phyloP scores from a whole-genome alignment of 2,797 vertebrate genomes.

The Oreonectes daqikongensis region DNA sequence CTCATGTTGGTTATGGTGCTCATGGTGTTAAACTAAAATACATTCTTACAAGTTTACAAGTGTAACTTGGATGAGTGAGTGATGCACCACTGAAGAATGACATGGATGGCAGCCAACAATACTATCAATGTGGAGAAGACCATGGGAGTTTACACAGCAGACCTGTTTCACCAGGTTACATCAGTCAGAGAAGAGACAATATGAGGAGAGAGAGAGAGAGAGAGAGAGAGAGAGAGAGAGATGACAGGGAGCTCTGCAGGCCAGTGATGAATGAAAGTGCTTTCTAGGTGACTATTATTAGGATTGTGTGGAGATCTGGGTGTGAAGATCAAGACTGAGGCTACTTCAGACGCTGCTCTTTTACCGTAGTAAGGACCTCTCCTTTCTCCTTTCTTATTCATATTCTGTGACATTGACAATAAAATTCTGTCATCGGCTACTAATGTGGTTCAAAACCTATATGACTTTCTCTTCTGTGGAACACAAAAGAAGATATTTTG shows the following conservation, averaged over 20 bases:
- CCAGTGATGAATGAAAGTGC: slow-evolving; percentile 58
- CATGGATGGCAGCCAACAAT: neutral
- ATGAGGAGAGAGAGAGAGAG: neutral
- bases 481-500: no score
- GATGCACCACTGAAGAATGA: neutral
- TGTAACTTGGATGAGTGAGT: neutral
- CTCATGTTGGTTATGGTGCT: neutral
- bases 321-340: slow-evolving; percentile 58
- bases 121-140: neutral
- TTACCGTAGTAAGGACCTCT: neutral
- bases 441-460: no score
- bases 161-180: slow-evolving; percentile 1
- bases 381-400: slow-evolving; percentile 33
- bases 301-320: slow-evolving; percentile 58
- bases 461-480: no score
- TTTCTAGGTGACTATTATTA: slow-evolving; percentile 73
- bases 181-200: slow-evolving; percentile 8
- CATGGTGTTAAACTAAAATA: neutral
- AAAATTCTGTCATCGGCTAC: no score
- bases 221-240: neutral
- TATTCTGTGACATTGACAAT: neutral
- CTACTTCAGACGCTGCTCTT: slow-evolving; percentile 18
- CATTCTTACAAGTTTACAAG: neutral
- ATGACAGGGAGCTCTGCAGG: slow-evolving; percentile 5
- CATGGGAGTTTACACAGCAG: neutral